Base-by-base conservation (phyloP, 2,888 invertebrate genomes). In the Dynastes maya region DNA sequence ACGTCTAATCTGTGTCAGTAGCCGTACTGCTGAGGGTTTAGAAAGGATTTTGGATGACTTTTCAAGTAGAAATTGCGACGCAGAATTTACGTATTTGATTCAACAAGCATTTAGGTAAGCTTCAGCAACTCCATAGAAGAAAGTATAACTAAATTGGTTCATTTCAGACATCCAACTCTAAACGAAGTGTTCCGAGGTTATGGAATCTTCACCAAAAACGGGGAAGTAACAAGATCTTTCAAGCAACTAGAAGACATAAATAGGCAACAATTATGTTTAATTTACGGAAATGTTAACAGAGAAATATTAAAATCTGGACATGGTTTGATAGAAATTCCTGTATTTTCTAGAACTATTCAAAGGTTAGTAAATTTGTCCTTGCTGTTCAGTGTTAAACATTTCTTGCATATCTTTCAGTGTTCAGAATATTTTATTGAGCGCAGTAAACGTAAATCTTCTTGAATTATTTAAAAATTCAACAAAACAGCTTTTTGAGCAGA, bases 1-100 rank as follows among this genome's bases (percentile, higher is more conserved):
- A 0, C 91, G 96, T 70, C 88, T 97, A 67, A 91, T 95, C n/a
- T 91, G 92, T 63, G 92, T 91, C 79, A 94, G 95, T 22, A 96
- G 96, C 0, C 91, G 97, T 65, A 95, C 95, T 0, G 93, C 95
- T 84, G 93, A 94, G 71, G 93, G 94, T 0, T 92, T 96, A 0
- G 90, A 92, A 61, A 88, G 86, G 75, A 89, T 96, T 80, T 87
- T 96, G 11, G 89, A 93, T 78, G 91, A 92, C 64, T 86, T 94
- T 61, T 91, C 91, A 82, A 91, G 90, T 6, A 90, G 90, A 58
- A 78, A 77, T 37, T 80, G 86, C 9, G 86, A 88, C 78, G 83
- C 78, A 9, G 86, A 85, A 79, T 82, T 83, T 74, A 80, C 87
- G 3, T 80, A 80, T 58, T 72, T 88, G 9, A 72, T 87, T 9